phyloP scores from a whole-genome alignment of 1,140 invertebrate species.

The Drosophila eugracilis region DNA sequence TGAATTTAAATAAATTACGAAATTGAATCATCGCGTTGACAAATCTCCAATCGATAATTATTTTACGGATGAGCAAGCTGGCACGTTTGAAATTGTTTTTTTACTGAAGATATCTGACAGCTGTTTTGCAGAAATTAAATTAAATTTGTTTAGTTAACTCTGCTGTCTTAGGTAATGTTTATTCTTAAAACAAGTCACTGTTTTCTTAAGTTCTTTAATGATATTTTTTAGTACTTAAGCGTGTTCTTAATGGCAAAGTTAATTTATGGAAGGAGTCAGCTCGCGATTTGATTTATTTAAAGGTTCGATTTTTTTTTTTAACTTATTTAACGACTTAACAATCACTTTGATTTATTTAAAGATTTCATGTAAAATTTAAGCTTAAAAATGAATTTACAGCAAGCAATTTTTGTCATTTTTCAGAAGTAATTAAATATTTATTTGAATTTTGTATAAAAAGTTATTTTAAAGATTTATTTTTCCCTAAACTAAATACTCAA shows the following conservation, averaged over 20 bases:
- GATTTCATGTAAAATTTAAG: too few relatives aligned
- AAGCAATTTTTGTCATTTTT: too few relatives aligned
- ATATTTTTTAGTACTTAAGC: background rate
- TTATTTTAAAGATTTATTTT: too few relatives aligned
- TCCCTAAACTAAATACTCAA: too few relatives aligned
- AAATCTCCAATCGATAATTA: slow-evolving; percentile 1
- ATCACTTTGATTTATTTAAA: too few relatives aligned
- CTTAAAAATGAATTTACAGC: background rate
- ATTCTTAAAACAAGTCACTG: background rate
- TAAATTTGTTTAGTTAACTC: too few relatives aligned
- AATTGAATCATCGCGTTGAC: slow-evolving; percentile 15
- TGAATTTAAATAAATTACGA: background rate
- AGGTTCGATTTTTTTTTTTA: background rate
- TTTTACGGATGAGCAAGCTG: background rate
- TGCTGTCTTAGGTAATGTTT: too few relatives aligned
- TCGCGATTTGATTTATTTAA: background rate
- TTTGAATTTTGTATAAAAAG: too few relatives aligned
- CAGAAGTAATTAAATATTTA: too few relatives aligned
- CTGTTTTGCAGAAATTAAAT: background rate
- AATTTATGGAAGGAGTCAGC: background rate
- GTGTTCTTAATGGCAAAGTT: background rate
- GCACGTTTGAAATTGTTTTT: background rate
- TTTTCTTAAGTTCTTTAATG: background rate
- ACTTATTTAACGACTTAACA: background rate
- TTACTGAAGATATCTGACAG: background rate